A percentile compares a stretch with the other conserved stretches of the same genome.
phyloP scores from a whole-genome alignment of 2,797 vertebrate species.

The Columba guinea region DNA sequence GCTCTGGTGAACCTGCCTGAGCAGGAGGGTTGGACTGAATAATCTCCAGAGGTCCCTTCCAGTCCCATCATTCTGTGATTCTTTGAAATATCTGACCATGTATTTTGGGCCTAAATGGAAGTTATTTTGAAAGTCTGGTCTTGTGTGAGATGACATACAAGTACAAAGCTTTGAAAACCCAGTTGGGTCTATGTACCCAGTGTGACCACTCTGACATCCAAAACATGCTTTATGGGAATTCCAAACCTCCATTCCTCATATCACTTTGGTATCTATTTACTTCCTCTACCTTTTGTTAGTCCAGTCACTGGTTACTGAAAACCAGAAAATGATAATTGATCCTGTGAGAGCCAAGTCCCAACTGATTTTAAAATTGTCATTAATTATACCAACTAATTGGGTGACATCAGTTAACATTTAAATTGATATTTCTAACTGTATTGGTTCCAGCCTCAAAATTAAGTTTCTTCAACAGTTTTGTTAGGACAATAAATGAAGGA shows the following conservation, averaged over 20 bases:
- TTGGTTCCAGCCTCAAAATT: neutral
- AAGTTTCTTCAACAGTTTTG: neutral
- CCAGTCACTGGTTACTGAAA: neutral
- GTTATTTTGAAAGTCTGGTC: neutral
- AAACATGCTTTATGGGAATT: neutral
- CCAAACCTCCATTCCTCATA: neutral
- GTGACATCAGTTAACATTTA: neutral
- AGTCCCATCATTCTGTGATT: too few species aligned
- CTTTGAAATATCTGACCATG: neutral
- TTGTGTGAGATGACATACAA: neutral
- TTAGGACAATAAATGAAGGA: neutral
- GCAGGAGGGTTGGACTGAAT: too few species aligned
- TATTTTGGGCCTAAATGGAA: neutral
- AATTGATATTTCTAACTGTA: neutral
- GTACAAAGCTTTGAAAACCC: neutral
- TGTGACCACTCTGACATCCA: neutral
- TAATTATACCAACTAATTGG: neutral
- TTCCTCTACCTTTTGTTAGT: neutral
- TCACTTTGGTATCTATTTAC: neutral
- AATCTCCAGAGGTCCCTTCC: too few species aligned
- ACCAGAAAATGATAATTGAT: neutral
- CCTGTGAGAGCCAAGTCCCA: neutral
- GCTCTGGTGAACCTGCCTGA: too few species aligned
- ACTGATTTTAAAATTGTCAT: neutral
- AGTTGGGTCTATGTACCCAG: accelerated